Evolutionary conservation across 2,888 invertebrate species (phyloP), one percentile per base, ranked within the genome.

Genomic region (Gasteruption jaculator): DNA sequence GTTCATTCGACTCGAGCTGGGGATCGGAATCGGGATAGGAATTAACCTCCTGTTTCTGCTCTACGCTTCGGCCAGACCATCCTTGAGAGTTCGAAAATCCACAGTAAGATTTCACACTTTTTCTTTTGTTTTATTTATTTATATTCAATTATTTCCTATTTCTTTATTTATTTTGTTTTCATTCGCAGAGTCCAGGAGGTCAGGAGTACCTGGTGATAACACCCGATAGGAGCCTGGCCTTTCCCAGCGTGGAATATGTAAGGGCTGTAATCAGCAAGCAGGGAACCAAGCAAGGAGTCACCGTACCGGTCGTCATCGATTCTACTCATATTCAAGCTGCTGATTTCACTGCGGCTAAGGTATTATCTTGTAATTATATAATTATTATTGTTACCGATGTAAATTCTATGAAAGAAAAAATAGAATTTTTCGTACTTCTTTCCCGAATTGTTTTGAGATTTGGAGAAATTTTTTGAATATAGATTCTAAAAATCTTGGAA

Each of bases 241-340:
- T 82, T 61, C 82, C 82, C 11, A 80, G 81, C 5, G 80, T 81
- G 4, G 81, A 81, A 49, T 81, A 82, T 56, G 78, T 82, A 3
- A 71, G 80, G 40, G 75, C 77, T 61, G 79, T 85, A 48, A 81
- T 92, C 45, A 80, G 82, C 60, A 88, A 88, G 73, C 85, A 81
- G 11, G 84, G 79, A 12, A 72, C 76, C 7, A 76, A 77, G 52
- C 75, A 76, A 41, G 78, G 77, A n/a, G 75, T 72, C 45, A 73
- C 52, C 37, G 74, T 76, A 30, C 80, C 80, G 2, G 77, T 81
- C 32, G 79, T 82, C 12, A 74, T 81, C 36, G 80, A 82, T 63
- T 78, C 79, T 25, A 73, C 75, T 44, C 80, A 81, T 56, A 78
- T 81, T 43, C 78, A 80, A 57, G 78, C 77, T n/a, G 78, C 79